These are phyloP conservation scores for Dermatemys mawii DNA, from an alignment of 2,113 vertebrate genomes.

Conservation along the genomic window DNA sequence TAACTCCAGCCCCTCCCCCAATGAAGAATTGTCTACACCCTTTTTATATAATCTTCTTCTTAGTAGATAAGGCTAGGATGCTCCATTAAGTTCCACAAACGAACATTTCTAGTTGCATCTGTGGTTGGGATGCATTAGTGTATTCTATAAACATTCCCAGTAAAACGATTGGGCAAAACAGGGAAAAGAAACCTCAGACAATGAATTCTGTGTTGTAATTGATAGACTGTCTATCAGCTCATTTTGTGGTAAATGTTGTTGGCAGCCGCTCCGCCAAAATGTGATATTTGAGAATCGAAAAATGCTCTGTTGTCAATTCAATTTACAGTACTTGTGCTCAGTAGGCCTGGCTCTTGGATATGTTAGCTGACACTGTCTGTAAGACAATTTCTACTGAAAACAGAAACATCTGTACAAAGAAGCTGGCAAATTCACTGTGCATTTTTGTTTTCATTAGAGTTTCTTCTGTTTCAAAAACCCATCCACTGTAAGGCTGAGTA, in stretches of 20 bases:
- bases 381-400: background rate
- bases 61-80: background rate
- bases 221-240: background rate
- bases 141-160: conserved; percentile 4
- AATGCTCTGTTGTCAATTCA: accelerated
- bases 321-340: background rate
- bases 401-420: background rate
- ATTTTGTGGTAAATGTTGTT: background rate
- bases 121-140: background rate
- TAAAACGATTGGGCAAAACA: conserved; percentile 38
- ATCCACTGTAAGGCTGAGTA: background rate
- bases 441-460: background rate
- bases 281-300: background rate
- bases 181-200: background rate
- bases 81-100: background rate
- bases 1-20: background rate
- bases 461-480: background rate
- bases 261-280: background rate
- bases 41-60: background rate
- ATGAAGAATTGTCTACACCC: background rate
- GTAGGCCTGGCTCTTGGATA: background rate
- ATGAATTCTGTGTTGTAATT: conserved; percentile 6
- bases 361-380: accelerated
- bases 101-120: background rate
- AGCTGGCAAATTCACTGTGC: background rate